Evolutionary conservation across 2,888 invertebrate genomes (phyloP), one percentile per base, ranked within the genome.

Genomic region (Sarcophaga carnaria): DNA sequence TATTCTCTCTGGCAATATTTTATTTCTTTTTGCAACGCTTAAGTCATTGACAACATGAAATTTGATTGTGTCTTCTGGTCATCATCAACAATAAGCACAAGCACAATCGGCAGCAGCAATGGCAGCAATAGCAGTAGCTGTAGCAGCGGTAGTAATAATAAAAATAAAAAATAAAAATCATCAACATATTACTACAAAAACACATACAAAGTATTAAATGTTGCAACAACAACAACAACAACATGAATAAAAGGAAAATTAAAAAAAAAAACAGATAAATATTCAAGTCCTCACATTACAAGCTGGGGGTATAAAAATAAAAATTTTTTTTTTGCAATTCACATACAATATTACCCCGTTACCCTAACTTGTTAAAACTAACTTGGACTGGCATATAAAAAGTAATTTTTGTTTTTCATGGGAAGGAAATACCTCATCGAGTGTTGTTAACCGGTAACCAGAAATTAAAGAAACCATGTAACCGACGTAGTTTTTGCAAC

Each of bases 41-140:
- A 81, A 84, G 87, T 79, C 83, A 87, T 87, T 87, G 87, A 84
- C 80, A 81, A 79, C 66, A 87, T 87, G 79, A 84, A 84, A 84
- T 87, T 87, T 84, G 70, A 87, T 87, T 83, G 87, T 84, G 70
- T 87, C 66, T 79, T 78, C 75, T 77, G 69, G 71, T 87, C 83
- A 85, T 75, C 85, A 85, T 82, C 74, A 78, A 20, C 79, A 86
- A 64, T 54, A 63, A 67, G 45, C 10, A 47, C n/a, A 45, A 66
- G n/a, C 5, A 76, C 11, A 12, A 54, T 25, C 25, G 67, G 25
- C 14, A 74, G 27, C 22, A 75, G 11, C 25, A 80, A n/a, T 25
- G 45, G 37, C 5, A 54, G 47, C 25, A 74, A 70, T 54, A 60
- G 77, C 49, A 77, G 70, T 59, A 59, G 14, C 59, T 59, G n/a